These are phyloP conservation scores for Prosopocoilus inquinatus DNA, from an alignment of 2,888 invertebrate species.

Conservation along the genomic window DNA sequence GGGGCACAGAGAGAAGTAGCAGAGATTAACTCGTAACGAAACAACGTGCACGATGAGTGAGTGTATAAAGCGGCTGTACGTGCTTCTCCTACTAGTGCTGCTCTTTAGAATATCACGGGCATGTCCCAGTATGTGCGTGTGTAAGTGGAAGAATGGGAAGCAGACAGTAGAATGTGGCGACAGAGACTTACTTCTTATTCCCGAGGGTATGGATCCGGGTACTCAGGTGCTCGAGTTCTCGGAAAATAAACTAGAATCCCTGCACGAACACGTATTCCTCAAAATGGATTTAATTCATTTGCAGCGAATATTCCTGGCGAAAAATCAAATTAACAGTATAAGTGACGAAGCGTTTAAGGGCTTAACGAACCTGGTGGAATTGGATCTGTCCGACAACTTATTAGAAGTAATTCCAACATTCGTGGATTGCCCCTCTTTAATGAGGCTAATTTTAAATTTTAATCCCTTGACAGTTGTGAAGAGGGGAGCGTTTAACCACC, in stretches of 20 bases:
- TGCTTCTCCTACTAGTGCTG: conserved; percentile 22
- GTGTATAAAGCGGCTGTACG: conserved; percentile 22
- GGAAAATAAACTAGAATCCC: conserved; percentile 76
- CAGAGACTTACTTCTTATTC: conserved; percentile 72
- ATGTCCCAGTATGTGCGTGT: conserved; percentile 78
- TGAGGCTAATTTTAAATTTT: conserved; percentile 77
- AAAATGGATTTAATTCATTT: conserved; percentile 78
- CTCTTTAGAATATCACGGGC: conserved; percentile 41
- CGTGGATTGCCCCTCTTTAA: conserved; percentile 73
- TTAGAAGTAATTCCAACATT: conserved; percentile 79
- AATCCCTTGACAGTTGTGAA: conserved; percentile 78
- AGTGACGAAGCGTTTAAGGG: conserved; percentile 80
- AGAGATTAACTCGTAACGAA: conserved; percentile 2
- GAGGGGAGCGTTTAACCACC: conserved; percentile 69
- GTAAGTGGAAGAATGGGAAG: conserved; percentile 93
- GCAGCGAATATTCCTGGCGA: conserved; percentile 80
- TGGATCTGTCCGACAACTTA: conserved; percentile 81
- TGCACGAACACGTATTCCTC: conserved; percentile 77
- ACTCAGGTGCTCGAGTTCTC: conserved; percentile 86
- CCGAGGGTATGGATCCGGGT: conserved; percentile 75
- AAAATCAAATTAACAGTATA: conserved; percentile 75
- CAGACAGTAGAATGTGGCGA: conserved; percentile 85
- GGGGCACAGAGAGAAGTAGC: conserved; percentile 1
- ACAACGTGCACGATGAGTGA: conserved; percentile 22
- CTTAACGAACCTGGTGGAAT: conserved; percentile 81